Base-by-base conservation (phyloP, 2,888 invertebrate species). In the Gibbula magus region DNA sequence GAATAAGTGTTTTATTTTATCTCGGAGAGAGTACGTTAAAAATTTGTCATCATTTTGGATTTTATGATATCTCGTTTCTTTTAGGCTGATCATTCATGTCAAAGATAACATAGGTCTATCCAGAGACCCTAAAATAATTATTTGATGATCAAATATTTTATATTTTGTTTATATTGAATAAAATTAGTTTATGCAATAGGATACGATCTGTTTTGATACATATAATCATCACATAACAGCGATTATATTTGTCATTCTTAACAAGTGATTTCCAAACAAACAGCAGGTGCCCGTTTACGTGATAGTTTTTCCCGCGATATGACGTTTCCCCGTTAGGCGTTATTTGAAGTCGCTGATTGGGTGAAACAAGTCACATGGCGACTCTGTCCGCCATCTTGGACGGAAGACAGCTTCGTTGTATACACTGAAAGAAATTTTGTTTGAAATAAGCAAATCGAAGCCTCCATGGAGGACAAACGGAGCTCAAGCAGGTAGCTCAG, bases 381-480 rank as follows among this genome's bases (percentile, higher is more conserved):
- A 82, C 78, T 75, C 79, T 83, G 80, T 84, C 84, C 86, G 85
- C 86, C 87, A 87, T 86, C 82, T 86, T 86, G 81, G 82, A 79
- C 82, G 78, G 81, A 78, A 77, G 66, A 79, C 32, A 29, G 77
- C 61, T 52, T 61, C 18, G 70, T 54, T 54, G 32, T n/a, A 56
- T 22, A 45, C 53, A 51, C 45, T 77, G 54, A 76, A 70, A 52
- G 75, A 74, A 79, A 78, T 51, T 61, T 75, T 53, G 78, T 39
- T 45, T 78, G 81, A 53, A 25, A n/a, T 51, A 54, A 22, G 52
- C 75, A n/a, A 51, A 66, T 70, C 77, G 78, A 25, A 67, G 53
- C 75, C 66, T 80, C 81, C 82, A 90, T 90, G 90, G 90, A 90
- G 52, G 90, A 90, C 79, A 89, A 87, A 85, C 79, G 90, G 75